Evolutionary conservation across 2,113 vertebrate genomes (phyloP).

Genomic region (Gorsachius goisagi): DNA sequence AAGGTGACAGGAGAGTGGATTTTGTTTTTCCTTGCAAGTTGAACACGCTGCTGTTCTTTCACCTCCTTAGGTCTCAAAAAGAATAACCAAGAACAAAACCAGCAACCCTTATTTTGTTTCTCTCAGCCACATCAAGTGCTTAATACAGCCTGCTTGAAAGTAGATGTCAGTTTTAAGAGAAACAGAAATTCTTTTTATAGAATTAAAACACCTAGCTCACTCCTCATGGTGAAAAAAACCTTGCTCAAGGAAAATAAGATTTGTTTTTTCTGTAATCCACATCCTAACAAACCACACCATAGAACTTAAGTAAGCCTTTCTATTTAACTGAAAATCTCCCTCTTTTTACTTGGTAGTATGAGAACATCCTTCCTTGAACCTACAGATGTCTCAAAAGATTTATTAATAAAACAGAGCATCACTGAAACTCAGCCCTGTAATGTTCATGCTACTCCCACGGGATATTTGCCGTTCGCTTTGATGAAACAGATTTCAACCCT

Average conservation of each 20-base stretch:
- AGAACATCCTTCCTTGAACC: neutral
- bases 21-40: neutral
- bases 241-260: neutral
- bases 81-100: neutral
- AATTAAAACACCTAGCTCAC: neutral
- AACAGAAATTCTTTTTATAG: neutral
- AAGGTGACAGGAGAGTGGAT: neutral
- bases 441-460: neutral
- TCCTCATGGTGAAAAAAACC: neutral
- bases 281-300: neutral
- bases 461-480: neutral
- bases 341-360: neutral
- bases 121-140: neutral
- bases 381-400: neutral
- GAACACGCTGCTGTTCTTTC: neutral
- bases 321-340: neutral
- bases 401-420: slow-evolving; percentile 49
- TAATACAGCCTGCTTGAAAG: neutral
- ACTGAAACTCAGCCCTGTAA: neutral
- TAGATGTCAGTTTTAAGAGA: neutral
- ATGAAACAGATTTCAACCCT: neutral
- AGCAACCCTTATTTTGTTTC: neutral
- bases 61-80: neutral
- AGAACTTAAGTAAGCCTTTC: neutral
- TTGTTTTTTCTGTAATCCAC: neutral